A percentile compares a stretch with the other conserved stretches of the same genome.
These are phyloP conservation scores for Orchesella cincta DNA, from an alignment of 1,140 invertebrate species.

Conservation along the genomic window DNA sequence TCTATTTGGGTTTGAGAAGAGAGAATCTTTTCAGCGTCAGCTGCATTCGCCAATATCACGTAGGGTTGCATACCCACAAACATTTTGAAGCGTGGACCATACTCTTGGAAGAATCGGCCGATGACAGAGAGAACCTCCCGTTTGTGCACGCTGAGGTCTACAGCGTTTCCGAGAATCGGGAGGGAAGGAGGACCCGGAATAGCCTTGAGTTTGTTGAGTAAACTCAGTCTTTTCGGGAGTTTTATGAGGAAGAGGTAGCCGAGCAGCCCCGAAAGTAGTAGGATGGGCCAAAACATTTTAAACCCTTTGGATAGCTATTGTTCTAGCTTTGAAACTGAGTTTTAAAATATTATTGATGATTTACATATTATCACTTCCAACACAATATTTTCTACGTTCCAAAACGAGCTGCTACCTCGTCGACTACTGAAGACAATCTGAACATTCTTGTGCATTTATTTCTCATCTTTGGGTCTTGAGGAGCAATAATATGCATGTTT, in stretches of 20 bases:
- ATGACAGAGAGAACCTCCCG: background rate
- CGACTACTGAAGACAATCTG: too few relatives aligned
- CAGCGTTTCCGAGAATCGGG: slow-evolving; percentile 63
- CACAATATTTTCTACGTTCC: too few relatives aligned
- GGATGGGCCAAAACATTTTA: background rate
- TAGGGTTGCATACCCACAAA: background rate
- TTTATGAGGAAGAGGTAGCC: background rate
- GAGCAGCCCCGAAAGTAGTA: background rate
- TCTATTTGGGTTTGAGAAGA: slow-evolving; percentile 70
- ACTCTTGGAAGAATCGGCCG: background rate
- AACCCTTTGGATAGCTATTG: too few relatives aligned
- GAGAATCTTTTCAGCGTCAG: slow-evolving; percentile 63
- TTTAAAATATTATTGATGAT: background rate
- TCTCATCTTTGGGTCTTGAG: too few relatives aligned
- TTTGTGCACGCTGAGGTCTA: slow-evolving; percentile 42
- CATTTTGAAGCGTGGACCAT: background rate
- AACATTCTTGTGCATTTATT: too few relatives aligned
- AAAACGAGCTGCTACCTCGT: too few relatives aligned
- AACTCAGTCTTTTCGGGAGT: background rate
- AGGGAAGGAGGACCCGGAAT: slow-evolving; percentile 59
- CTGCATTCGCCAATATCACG: slow-evolving; percentile 3
- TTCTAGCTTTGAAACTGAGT: background rate
- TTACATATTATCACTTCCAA: too few relatives aligned
- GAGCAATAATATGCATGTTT: too few relatives aligned
- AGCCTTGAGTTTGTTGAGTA: background rate